These are phyloP conservation scores for Anodontia alba DNA, from an alignment of 2,888 invertebrate species.

Conservation along the genomic window DNA sequence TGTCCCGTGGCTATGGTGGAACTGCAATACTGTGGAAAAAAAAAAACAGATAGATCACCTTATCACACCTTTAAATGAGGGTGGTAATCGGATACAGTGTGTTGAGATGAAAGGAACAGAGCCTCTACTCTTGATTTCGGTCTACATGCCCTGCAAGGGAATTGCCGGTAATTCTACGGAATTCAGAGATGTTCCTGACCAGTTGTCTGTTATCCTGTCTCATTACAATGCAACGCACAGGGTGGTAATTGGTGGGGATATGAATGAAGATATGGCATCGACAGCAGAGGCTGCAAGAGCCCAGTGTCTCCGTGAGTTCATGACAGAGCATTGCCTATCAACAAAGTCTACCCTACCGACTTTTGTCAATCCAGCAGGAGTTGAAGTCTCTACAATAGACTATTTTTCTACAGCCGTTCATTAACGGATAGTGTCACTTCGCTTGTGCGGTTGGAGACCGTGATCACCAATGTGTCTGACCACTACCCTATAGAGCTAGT, in stretches of 20 bases:
- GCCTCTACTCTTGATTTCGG: constrained; percentile 1
- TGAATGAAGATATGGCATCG: constrained; percentile 16
- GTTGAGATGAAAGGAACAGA: not conserved
- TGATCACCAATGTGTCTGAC: too few relatives aligned
- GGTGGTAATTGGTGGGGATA: not conserved
- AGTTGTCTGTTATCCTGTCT: too few relatives aligned
- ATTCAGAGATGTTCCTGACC: too few relatives aligned
- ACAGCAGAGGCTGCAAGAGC: not conserved
- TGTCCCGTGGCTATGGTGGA: too few relatives aligned
- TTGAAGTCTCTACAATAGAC: constrained; percentile 22
- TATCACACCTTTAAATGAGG: not conserved
- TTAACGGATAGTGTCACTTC: too few relatives aligned
- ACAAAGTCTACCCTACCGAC: not conserved
- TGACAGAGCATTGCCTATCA: not conserved
- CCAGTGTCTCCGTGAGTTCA: constrained; percentile 1
- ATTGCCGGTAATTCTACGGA: too few relatives aligned
- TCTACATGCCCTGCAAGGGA: too few relatives aligned
- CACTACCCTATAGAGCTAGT: too few relatives aligned
- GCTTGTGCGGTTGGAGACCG: too few relatives aligned
- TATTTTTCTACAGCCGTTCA: too few relatives aligned
- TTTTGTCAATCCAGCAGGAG: constrained; percentile 18
- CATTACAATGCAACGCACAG: not conserved
- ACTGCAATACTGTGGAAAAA: too few relatives aligned
- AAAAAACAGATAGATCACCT: constrained; percentile 23
- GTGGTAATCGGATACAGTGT: constrained; percentile 22